phyloP scores from a whole-genome alignment of 2,888 invertebrate species.

The Scaptomyza tumidula region DNA sequence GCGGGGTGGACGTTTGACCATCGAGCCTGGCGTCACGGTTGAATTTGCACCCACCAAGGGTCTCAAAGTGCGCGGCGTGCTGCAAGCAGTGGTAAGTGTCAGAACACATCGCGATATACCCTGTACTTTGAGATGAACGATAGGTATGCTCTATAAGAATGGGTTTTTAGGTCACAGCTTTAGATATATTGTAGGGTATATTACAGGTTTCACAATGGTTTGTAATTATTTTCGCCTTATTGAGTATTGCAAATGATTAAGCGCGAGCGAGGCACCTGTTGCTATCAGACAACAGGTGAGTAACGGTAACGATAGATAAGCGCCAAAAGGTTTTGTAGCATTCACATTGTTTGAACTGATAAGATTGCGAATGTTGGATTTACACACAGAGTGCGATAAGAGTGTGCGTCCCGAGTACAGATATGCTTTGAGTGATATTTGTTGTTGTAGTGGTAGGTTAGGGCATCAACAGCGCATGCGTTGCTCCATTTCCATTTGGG shows the following conservation, averaged over 20 bases:
- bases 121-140: not conserved
- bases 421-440: not conserved
- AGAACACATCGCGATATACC: conserved; percentile 21
- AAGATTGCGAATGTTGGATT: conserved; percentile 56
- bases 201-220: not conserved
- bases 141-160: not conserved
- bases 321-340: conserved; percentile 28
- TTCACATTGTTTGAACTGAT: conserved; percentile 48
- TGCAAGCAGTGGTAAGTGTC: conserved; percentile 94
- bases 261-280: conserved; percentile 64
- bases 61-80: conserved; percentile 94
- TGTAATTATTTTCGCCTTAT: conserved; percentile 51
- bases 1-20: conserved; percentile 90
- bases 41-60: conserved; percentile 96
- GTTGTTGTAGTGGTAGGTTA: conserved; percentile 68
- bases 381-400: conserved; percentile 25
- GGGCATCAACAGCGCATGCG: conserved; percentile 66
- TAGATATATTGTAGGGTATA: conserved; percentile 34
- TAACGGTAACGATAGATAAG: conserved; percentile 66
- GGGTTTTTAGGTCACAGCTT: not conserved
- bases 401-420: not conserved
- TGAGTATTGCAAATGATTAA: conserved; percentile 60
- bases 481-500: conserved; percentile 21
- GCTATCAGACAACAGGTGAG: conserved; percentile 67
- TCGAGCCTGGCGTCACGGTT: conserved; percentile 96